These are phyloP conservation scores for Phortica variegata DNA, from an alignment of 1,140 invertebrate species.

Conservation along the genomic window DNA sequence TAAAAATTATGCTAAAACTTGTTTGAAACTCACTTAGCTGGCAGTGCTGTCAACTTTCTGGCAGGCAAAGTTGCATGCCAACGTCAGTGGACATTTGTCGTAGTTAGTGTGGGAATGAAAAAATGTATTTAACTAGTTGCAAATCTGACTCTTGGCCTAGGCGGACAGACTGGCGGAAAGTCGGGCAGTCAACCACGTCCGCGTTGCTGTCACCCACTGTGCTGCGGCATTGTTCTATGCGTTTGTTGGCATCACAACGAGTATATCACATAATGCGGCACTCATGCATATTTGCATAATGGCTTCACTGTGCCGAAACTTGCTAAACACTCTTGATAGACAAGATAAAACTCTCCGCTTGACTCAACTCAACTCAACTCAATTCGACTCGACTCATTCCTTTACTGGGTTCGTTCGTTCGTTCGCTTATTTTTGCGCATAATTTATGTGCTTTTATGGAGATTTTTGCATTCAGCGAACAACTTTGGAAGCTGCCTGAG, in stretches of 20 bases:
- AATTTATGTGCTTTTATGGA: constrained; percentile 42
- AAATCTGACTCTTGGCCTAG: no score
- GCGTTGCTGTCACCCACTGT: constrained; percentile 20
- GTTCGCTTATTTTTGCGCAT: constrained; percentile 45
- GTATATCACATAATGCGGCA: neutral
- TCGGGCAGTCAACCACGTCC: no score
- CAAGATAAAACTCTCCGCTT: constrained; percentile 52
- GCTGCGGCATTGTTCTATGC: no score
- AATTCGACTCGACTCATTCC: no score
- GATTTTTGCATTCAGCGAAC: constrained; percentile 9
- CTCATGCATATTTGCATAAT: constrained; percentile 53
- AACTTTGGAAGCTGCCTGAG: neutral
- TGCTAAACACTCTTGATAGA: constrained; percentile 55
- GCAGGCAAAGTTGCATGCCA: no score
- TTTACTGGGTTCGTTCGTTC: no score
- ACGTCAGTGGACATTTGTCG: no score
- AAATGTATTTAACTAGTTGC: no score
- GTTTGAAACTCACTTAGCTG: no score
- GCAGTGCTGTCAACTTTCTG: constrained; percentile 8
- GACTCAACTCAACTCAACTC: no score
- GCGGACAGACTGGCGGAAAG: no score
- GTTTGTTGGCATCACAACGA: neutral
- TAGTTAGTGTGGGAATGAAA: no score
- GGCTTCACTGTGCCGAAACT: constrained; percentile 50
- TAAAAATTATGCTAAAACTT: constrained; percentile 41